Conservation (phyloP, 2,113 vertebrate species). For the Notothenia rossii region DNA sequence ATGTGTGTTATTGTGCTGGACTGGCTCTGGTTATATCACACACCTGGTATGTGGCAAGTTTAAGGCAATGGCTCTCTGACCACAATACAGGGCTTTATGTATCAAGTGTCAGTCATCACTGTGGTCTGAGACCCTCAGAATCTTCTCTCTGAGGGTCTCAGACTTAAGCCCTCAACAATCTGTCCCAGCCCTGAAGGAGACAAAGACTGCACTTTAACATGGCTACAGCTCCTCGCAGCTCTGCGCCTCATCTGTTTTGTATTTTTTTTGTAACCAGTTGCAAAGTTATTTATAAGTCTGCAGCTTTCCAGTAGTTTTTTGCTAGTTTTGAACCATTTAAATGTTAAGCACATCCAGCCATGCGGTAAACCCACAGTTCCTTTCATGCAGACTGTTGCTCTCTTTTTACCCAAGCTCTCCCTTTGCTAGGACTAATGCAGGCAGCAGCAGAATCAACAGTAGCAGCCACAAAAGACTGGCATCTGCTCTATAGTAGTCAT, state of each 20-base stretch:
- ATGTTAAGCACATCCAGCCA: constrained; percentile 94
- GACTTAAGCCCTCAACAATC: constrained; percentile 64
- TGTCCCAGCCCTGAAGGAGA: constrained; percentile 64
- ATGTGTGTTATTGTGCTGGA: constrained; percentile 71
- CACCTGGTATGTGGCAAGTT: constrained; percentile 78
- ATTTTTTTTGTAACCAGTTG: constrained; percentile 93
- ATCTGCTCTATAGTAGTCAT: constrained; percentile 62
- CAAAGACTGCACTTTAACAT: constrained; percentile 78
- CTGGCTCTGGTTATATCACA: constrained; percentile 68
- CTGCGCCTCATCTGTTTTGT: constrained; percentile 92
- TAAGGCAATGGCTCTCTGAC: constrained; percentile 59
- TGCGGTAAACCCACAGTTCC: constrained; percentile 88
- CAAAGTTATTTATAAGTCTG: constrained; percentile 96
- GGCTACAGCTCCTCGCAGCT: constrained; percentile 68
- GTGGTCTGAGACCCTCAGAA: constrained; percentile 66
- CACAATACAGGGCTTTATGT: constrained; percentile 80
- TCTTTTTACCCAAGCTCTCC: constrained; percentile 68
- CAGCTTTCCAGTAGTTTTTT: constrained; percentile 90
- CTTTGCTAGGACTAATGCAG: constrained; percentile 71
- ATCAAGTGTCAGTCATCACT: constrained; percentile 77
- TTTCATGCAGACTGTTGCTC: constrained; percentile 89
- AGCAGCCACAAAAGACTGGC: constrained; percentile 77
- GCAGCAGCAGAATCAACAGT: constrained; percentile 77
- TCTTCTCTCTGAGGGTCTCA: constrained; percentile 60
- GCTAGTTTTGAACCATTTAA: constrained; percentile 92